A percentile compares a stretch with the other conserved stretches of the same genome.
Evolutionary conservation across 2,113 vertebrate species (phyloP).

Genomic region (Corythaeola cristata): DNA sequence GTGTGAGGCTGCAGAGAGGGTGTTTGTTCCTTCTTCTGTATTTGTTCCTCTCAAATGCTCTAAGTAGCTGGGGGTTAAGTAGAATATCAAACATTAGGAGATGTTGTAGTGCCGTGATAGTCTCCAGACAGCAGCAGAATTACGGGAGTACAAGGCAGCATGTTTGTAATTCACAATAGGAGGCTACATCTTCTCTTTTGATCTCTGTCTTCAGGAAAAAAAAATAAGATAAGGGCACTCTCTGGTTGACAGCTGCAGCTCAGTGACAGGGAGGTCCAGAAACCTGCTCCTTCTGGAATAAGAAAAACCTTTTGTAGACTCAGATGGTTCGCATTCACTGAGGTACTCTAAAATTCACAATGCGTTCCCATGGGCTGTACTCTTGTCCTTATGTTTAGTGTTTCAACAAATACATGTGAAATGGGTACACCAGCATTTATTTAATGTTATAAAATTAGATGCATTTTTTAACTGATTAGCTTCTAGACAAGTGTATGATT

Average conservation of each 20-base stretch:
- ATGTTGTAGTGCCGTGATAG: neutral
- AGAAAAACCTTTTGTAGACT: neutral
- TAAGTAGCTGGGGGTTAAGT: constrained; percentile 5
- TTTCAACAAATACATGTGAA: neutral
- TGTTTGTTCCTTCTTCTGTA: neutral
- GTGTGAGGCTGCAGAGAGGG: neutral
- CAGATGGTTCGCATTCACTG: neutral
- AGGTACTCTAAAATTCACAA: neutral
- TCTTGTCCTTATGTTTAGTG: neutral
- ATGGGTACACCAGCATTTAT: neutral
- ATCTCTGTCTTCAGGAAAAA: neutral
- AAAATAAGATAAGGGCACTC: neutral
- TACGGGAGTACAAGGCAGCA: neutral
- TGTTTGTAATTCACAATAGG: constrained; percentile 24
- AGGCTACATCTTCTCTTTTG: constrained; percentile 1
- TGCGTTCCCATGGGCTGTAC: neutral
- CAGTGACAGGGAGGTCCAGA: neutral
- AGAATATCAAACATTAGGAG: constrained; percentile 14
- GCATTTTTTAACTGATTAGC: neutral
- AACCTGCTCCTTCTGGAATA: neutral
- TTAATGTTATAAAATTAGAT: neutral
- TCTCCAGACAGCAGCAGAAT: neutral
- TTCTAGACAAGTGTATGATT: neutral
- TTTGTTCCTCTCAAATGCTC: neutral
- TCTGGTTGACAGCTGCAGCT: neutral